Percentiles rank a stretch among this genome's conserved stretches.
These are phyloP conservation scores for Hycleus cichorii DNA, from an alignment of 1,140 invertebrate genomes.

Conservation along the genomic window DNA sequence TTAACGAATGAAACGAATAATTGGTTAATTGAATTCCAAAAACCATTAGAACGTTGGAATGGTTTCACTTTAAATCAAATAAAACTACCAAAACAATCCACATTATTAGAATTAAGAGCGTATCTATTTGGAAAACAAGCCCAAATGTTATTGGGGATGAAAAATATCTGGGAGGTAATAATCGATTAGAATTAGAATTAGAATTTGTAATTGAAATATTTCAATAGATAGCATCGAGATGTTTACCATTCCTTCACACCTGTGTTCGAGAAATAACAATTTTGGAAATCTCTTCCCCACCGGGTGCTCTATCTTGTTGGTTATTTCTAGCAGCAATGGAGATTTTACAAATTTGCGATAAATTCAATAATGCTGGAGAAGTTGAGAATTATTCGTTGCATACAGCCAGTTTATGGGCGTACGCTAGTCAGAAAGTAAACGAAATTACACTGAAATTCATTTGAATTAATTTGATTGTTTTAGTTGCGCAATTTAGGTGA, in stretches of 20 bases:
- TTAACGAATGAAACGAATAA: constrained; percentile 72
- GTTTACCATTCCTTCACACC: constrained; percentile 80
- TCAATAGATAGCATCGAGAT: constrained; percentile 69
- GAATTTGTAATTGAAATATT: not conserved
- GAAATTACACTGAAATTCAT: too few species aligned
- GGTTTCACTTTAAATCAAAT: constrained; percentile 61
- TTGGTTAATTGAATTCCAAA: constrained; percentile 73
- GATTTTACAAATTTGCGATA: constrained; percentile 72
- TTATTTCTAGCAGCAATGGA: constrained; percentile 86
- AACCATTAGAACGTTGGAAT: constrained; percentile 70
- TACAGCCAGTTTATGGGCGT: constrained; percentile 85
- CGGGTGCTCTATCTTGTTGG: constrained; percentile 87
- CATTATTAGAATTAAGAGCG: constrained; percentile 82
- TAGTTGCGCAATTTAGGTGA: constrained; percentile 79
- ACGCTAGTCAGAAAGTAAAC: constrained; percentile 82
- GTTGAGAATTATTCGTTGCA: constrained; percentile 75
- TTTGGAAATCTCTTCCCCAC: constrained; percentile 66
- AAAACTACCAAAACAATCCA: constrained; percentile 30
- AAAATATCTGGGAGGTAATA: constrained; percentile 73
- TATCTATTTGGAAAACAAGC: constrained; percentile 93
- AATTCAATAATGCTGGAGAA: constrained; percentile 56
- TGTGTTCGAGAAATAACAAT: constrained; percentile 73
- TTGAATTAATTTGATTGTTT: constrained; percentile 24
- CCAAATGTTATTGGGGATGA: constrained; percentile 68
- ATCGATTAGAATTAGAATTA: not conserved